A percentile compares a stretch with the other conserved stretches of the same genome.
Evolutionary conservation across 2,797 vertebrate species (phyloP).

Genomic region (Allobates femoralis): DNA sequence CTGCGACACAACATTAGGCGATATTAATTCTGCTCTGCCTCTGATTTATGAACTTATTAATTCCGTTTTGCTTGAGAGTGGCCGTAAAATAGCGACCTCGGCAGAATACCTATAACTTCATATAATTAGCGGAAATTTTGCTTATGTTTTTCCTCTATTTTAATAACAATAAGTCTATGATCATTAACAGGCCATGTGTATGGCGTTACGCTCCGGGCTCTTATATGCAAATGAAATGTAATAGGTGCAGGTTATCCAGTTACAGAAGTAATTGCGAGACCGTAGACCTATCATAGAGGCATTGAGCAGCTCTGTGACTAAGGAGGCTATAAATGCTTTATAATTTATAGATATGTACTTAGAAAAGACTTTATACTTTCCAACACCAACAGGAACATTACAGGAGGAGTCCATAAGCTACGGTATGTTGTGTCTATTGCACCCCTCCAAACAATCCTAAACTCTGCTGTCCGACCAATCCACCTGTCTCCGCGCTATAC

Average conservation of each 20-base stretch:
- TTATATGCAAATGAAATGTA: constrained; percentile 47
- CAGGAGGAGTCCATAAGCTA: background rate
- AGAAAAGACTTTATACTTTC: background rate
- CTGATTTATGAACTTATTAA: constrained; percentile 65
- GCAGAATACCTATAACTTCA: constrained; percentile 62
- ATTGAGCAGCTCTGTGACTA: background rate
- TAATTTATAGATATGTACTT: constrained; percentile 7
- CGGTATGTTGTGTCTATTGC: background rate
- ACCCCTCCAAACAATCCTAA: too few relatives aligned
- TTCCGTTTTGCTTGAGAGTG: constrained; percentile 51
- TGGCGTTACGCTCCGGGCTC: constrained; percentile 1
- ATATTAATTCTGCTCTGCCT: constrained; percentile 59
- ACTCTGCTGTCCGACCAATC: too few relatives aligned
- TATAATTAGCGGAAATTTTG: constrained; percentile 60
- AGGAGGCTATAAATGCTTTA: constrained; percentile 15
- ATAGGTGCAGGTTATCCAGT: constrained; percentile 42
- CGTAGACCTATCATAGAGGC: constrained; percentile 37
- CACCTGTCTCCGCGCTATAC: too few relatives aligned
- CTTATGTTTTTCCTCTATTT: constrained; percentile 59
- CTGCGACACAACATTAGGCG: constrained; percentile 62
- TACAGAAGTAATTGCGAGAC: constrained; percentile 31
- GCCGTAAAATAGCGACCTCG: constrained; percentile 35
- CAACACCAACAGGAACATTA: background rate
- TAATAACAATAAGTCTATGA: constrained; percentile 51
- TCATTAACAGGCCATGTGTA: constrained; percentile 41